phyloP scores from a whole-genome alignment of 2,113 vertebrate genomes.

The Aplodontia rufa region DNA sequence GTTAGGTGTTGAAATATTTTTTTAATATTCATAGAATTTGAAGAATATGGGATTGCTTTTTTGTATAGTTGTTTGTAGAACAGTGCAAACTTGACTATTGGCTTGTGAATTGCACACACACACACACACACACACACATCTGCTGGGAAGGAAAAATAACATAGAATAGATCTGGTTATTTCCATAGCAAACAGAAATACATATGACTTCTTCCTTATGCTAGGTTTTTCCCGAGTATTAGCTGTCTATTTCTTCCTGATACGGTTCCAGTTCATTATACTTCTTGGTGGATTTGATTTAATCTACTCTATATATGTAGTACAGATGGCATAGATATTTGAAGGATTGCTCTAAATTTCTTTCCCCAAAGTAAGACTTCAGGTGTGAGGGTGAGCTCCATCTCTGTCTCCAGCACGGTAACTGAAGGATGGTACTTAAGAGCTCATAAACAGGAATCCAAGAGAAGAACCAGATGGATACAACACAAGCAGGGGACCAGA shows the following conservation, averaged over 20 bases:
- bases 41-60: not conserved
- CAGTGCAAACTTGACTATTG: not conserved
- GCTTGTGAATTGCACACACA: not conserved
- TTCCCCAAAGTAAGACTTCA: not conserved
- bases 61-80: not conserved
- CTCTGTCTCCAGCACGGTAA: not conserved
- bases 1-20: not conserved
- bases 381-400: not conserved
- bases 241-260: not conserved
- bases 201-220: not conserved
- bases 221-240: not conserved
- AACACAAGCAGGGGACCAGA: not conserved
- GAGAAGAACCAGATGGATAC: not conserved
- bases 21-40: conserved; percentile 33
- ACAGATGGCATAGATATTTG: not conserved
- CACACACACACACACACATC: not conserved
- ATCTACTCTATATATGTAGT: not conserved
- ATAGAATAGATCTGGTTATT: not conserved
- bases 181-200: not conserved
- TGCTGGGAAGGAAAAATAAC: conserved; percentile 13
- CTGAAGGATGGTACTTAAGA: not conserved
- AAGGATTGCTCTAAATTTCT: not conserved
- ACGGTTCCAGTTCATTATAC: not conserved
- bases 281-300: not conserved
- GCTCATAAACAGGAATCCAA: not conserved